A percentile compares a stretch with the other conserved stretches of the same genome.
Conservation (phyloP, 2,797 vertebrate genomes). For the Argyrosomus regius region DNA sequence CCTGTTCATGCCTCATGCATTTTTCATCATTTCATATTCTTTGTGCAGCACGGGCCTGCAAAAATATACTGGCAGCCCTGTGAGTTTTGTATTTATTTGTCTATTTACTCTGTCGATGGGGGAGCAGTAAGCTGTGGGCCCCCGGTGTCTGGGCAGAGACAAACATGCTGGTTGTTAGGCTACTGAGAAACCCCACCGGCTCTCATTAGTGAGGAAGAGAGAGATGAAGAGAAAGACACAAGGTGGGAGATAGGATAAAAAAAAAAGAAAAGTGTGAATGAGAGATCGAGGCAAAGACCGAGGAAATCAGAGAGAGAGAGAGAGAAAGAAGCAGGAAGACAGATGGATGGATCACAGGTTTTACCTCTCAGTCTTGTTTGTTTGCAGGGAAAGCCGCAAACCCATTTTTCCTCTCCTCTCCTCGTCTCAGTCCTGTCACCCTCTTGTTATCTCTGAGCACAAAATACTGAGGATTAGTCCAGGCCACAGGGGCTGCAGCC, state of each 20-base stretch:
- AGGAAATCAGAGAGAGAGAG: constrained; percentile 25
- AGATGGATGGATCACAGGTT: constrained; percentile 64
- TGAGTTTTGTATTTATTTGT: constrained; percentile 61
- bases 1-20: constrained; percentile 23
- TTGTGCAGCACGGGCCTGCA: constrained; percentile 21
- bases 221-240: constrained; percentile 51
- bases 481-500: constrained; percentile 59
- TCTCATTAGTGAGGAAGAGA: constrained; percentile 78
- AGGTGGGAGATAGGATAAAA: constrained; percentile 26
- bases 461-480: constrained; percentile 71
- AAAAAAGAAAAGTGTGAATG: constrained; percentile 24
- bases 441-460: constrained; percentile 69
- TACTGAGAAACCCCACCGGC: constrained; percentile 79
- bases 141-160: constrained; percentile 65
- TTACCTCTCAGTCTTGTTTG: constrained; percentile 63
- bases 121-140: constrained; percentile 69
- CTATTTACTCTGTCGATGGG: constrained; percentile 59
- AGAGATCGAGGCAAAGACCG: constrained; percentile 30
- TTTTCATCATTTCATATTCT: constrained; percentile 46
- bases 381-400: constrained; percentile 51
- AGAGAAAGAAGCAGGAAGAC: constrained; percentile 31
- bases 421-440: constrained; percentile 47
- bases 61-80: constrained; percentile 27
- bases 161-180: constrained; percentile 73
- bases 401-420: constrained; percentile 36